Percentiles rank a stretch among this genome's conserved stretches.
phyloP scores from a whole-genome alignment of 30 jellyfish, hydroid and myxozoan species.

The Hydractinia symbiolongicarpus region DNA sequence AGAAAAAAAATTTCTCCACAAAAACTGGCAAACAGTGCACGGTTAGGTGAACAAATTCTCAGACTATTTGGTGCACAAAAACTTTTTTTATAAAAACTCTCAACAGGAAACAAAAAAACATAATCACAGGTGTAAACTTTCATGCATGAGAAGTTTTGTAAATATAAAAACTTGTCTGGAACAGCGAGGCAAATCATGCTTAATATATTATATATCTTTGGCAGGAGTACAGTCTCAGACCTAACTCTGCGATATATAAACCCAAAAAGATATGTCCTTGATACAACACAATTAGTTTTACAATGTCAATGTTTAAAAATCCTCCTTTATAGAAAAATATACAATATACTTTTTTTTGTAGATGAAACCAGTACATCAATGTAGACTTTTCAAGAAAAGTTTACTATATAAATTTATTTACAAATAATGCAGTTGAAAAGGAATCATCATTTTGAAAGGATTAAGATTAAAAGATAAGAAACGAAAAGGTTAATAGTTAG shows the following conservation, averaged over 20 bases:
- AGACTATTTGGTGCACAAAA: neutral
- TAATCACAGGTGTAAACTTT: conserved; percentile 19
- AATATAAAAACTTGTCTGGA: no score
- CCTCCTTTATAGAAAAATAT: conserved; percentile 11
- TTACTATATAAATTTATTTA: neutral
- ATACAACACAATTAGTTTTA: neutral
- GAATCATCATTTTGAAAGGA: no score
- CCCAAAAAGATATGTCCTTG: no score
- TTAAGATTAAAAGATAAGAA: no score
- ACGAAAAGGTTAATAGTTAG: no score
- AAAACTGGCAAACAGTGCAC: neutral
- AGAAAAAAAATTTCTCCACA: neutral
- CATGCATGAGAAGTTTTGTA: neutral
- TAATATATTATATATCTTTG: no score
- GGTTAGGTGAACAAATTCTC: conserved; percentile 2
- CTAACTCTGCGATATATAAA: no score
- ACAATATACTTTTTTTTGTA: conserved; percentile 2
- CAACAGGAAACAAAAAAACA: neutral
- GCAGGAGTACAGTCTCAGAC: no score
- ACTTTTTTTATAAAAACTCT: conserved; percentile 4
- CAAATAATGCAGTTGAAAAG: no score
- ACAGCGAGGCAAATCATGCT: no score
- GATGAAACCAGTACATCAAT: conserved; percentile 7
- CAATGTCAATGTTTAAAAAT: conserved; percentile 7
- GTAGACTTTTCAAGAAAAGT: neutral